These are phyloP conservation scores for Cephus spinipes DNA, from an alignment of 2,888 invertebrate genomes.

Conservation along the genomic window DNA sequence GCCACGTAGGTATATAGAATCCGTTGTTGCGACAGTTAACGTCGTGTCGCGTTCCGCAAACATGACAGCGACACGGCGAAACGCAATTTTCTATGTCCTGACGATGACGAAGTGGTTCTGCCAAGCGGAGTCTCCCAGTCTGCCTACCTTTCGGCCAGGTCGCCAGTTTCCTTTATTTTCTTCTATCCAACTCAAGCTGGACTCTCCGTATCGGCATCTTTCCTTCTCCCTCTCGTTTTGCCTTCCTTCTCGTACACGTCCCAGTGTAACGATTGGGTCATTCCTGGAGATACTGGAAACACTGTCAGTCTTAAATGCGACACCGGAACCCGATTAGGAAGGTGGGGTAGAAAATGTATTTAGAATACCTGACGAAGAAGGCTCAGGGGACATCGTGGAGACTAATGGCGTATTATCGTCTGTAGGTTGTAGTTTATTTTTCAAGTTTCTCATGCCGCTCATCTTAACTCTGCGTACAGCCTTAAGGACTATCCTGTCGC, in stretches of 20 bases:
- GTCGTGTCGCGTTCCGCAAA: conserved; percentile 45
- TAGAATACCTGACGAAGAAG: not conserved
- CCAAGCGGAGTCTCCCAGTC: conserved; percentile 28
- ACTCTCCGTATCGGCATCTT: not conserved
- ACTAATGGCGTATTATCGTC: not conserved
- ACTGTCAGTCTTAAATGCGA: not conserved
- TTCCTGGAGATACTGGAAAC: not conserved
- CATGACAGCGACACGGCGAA: conserved; percentile 47
- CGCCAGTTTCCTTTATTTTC: not conserved
- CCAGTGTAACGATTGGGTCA: not conserved
- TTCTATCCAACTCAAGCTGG: not conserved
- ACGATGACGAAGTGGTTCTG: conserved; percentile 47
- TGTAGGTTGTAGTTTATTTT: not conserved
- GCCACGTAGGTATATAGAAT: conserved; percentile 17
- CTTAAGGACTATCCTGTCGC: not conserved
- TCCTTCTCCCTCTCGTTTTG: not conserved
- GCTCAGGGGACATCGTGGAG: not conserved
- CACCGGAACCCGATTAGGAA: not conserved
- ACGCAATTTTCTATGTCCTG: conserved; percentile 41
- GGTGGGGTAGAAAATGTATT: not conserved
- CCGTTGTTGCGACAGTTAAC: conserved; percentile 50
- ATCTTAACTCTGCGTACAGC: not conserved
- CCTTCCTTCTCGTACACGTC: not conserved
- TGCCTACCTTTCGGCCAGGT: conserved; percentile 29
- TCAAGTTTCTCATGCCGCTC: not conserved